Evolutionary conservation across 1,140 invertebrate genomes (phyloP).

Genomic region (Heliconius melpomene): DNA sequence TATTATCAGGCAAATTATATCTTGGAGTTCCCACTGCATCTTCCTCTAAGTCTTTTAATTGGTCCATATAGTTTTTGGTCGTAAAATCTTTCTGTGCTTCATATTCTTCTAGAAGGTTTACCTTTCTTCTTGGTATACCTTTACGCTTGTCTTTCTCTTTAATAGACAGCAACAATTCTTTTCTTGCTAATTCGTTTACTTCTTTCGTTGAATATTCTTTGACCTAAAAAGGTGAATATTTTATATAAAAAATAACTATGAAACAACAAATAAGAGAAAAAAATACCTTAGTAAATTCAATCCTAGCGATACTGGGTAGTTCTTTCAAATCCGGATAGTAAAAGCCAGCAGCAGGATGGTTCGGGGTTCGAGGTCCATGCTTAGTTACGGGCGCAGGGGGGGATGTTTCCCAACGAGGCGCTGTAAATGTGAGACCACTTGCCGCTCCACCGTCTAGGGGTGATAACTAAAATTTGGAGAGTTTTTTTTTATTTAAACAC

Average conservation of each 20-base stretch:
- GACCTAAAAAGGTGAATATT: slow-evolving; percentile 43
- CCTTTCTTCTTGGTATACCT: slow-evolving; percentile 48
- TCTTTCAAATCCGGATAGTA: slow-evolving; percentile 92
- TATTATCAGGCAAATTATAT: slow-evolving; percentile 59
- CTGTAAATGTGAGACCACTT: slow-evolving; percentile 97
- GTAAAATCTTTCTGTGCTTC: slow-evolving; percentile 41
- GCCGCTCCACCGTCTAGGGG: slow-evolving; percentile 98
- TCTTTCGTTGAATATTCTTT: slow-evolving; percentile 72
- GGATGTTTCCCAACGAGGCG: slow-evolving; percentile 93
- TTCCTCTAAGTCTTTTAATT: slow-evolving; percentile 67
- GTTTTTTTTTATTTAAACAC: no score
- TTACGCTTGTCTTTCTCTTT: slow-evolving; percentile 59
- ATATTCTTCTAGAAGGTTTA: slow-evolving; percentile 47
- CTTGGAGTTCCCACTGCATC: slow-evolving; percentile 62
- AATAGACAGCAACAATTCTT: slow-evolving; percentile 55
- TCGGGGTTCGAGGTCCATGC: slow-evolving; percentile 92
- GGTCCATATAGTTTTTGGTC: slow-evolving; percentile 55
- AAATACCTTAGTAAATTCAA: slow-evolving; percentile 90
- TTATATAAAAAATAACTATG: no score
- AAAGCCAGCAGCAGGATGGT: slow-evolving; percentile 95
- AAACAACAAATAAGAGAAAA: no score
- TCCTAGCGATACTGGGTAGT: slow-evolving; percentile 93
- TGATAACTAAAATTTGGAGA: slow-evolving; percentile 84
- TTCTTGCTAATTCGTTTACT: slow-evolving; percentile 62
- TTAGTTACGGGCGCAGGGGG: slow-evolving; percentile 92